Conservation (phyloP, 2,113 vertebrate genomes). For the Thunnus maccoyii region DNA sequence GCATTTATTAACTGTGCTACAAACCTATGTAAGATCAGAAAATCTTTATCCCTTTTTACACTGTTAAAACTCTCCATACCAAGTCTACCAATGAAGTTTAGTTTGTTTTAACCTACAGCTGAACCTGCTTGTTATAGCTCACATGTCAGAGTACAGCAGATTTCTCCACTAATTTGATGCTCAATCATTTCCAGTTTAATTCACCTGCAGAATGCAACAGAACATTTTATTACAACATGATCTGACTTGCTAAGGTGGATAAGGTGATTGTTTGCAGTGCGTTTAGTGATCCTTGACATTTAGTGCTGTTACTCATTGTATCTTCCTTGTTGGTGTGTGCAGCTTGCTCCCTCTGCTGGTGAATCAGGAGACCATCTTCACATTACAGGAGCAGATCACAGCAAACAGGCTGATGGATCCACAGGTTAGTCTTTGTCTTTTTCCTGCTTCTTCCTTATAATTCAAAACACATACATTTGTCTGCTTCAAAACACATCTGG, state of each 20-base stretch:
- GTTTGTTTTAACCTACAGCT: neutral
- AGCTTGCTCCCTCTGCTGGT: slow-evolving; percentile 86
- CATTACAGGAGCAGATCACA: slow-evolving; percentile 64
- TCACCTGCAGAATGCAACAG: neutral
- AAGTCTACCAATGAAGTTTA: neutral
- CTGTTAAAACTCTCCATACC: too few species aligned
- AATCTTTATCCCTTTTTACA: neutral
- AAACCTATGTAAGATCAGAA: neutral
- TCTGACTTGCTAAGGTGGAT: neutral
- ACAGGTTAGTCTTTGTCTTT: slow-evolving; percentile 78
- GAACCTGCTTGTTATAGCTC: neutral
- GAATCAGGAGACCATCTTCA: slow-evolving; percentile 83
- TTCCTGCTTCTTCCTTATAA: neutral
- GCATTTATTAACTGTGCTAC: neutral
- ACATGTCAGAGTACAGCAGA: neutral
- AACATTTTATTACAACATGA: neutral
- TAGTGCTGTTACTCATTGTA: neutral
- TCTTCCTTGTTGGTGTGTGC: slow-evolving; percentile 26
- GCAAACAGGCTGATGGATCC: slow-evolving; percentile 77
- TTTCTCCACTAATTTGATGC: neutral
- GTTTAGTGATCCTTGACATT: neutral
- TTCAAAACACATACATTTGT: too few species aligned
- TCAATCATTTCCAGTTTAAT: too few species aligned
- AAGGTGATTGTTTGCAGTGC: neutral
- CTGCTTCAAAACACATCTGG: too few species aligned